Evolutionary conservation across 2,113 vertebrate species (phyloP).

Genomic region (Rhynchomys soricoides): DNA sequence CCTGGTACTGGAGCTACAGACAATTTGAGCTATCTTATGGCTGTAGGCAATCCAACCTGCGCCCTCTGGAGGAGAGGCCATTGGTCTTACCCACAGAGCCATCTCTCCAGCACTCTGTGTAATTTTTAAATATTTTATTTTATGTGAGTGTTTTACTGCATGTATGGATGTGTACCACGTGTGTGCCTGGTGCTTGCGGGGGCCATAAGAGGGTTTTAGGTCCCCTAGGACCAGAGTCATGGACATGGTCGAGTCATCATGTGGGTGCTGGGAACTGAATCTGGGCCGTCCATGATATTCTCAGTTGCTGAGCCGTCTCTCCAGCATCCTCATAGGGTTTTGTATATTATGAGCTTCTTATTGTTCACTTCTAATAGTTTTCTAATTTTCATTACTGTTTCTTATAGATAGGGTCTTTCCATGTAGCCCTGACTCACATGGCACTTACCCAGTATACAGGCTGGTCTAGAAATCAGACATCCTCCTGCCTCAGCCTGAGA

Average conservation of each 20-base stretch:
- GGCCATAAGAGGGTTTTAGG: background rate
- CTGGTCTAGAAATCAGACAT: background rate
- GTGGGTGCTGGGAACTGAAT: background rate
- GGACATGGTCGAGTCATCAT: background rate
- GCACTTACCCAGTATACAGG: background rate
- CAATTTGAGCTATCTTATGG: background rate
- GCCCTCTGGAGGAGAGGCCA: background rate
- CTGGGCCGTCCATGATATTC: background rate
- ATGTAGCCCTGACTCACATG: background rate
- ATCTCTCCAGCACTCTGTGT: background rate
- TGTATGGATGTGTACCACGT: background rate
- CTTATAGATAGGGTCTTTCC: background rate
- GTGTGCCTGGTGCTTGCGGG: background rate
- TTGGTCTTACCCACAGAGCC: background rate
- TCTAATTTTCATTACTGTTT: slow-evolving; percentile 39
- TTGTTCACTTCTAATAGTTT: slow-evolving; percentile 27
- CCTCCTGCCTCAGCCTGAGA: background rate
- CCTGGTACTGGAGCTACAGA: background rate
- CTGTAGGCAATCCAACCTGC: background rate
- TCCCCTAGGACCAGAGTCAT: background rate
- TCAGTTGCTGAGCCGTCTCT: background rate
- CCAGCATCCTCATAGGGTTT: background rate
- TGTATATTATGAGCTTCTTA: slow-evolving; percentile 14
- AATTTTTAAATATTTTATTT: background rate
- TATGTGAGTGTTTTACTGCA: background rate